These are phyloP conservation scores for Stichopus horrens DNA, from an alignment of 53 echinoderm and acorn worm species.

Conservation along the genomic window DNA sequence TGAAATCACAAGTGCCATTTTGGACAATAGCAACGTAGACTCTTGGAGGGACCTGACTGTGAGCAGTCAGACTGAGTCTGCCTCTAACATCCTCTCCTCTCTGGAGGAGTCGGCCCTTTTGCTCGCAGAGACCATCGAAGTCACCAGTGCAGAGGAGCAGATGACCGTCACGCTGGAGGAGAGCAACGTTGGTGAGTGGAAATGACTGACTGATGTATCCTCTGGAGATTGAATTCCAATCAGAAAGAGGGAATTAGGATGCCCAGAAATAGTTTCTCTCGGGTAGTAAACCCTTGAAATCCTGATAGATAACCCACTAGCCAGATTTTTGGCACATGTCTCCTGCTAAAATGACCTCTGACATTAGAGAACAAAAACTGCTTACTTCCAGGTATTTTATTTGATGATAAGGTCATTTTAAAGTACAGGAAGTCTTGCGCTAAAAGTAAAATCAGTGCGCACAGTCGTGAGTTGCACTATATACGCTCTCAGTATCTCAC, in stretches of 20 bases:
- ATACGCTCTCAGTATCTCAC: no score
- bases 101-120: slow-evolving; percentile 86
- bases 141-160: slow-evolving; percentile 43
- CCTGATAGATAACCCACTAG: no score
- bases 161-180: slow-evolving; percentile 60
- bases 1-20: slow-evolving; percentile 66
- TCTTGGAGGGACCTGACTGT: slow-evolving; percentile 76
- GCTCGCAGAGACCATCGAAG: slow-evolving; percentile 66
- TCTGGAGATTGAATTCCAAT: neutral
- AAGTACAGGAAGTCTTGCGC: no score
- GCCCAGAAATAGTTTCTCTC: no score
- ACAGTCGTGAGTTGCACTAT: no score
- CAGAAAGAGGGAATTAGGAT: no score
- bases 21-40: slow-evolving; percentile 57
- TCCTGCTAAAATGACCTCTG: neutral
- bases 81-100: slow-evolving; percentile 72
- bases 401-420: no score
- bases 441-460: no score
- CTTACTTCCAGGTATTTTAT: no score
- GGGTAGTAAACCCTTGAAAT: no score
- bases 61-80: slow-evolving; percentile 58
- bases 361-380: neutral
- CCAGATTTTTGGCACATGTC: no score
- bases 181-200: slow-evolving; percentile 86
- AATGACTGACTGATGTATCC: neutral